phyloP scores from a whole-genome alignment of 1,140 invertebrate species.

The Chrysomallon squamiferum region DNA sequence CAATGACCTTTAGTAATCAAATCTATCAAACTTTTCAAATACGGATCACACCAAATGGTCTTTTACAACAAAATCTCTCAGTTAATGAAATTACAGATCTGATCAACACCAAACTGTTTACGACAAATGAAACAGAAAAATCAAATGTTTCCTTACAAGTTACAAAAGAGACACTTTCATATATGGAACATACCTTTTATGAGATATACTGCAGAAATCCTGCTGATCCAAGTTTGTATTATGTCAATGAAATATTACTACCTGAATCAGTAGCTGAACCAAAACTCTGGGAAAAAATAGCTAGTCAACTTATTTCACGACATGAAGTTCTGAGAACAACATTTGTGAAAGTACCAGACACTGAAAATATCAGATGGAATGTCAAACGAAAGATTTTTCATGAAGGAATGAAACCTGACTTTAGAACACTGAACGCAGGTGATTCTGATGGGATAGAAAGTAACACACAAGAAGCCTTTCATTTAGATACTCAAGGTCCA shows the following conservation, averaged over 20 bases:
- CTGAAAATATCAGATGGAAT: background rate
- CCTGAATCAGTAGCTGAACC: background rate
- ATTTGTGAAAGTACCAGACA: background rate
- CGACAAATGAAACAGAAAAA: too few relatives aligned
- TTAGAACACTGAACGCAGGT: background rate
- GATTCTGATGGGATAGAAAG: background rate
- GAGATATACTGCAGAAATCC: background rate
- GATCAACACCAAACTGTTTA: background rate
- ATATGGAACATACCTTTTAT: background rate
- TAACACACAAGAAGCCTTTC: constrained; percentile 15
- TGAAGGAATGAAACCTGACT: constrained; percentile 18
- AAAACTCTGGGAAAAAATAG: background rate
- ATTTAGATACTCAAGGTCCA: constrained; percentile 15
- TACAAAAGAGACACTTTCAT: background rate
- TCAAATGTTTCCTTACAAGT: background rate
- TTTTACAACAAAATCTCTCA: background rate
- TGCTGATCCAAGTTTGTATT: background rate
- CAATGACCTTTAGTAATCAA: constrained; percentile 7
- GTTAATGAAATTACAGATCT: background rate
- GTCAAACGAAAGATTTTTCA: background rate
- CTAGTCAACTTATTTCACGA: background rate
- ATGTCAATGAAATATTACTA: background rate
- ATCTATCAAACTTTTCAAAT: background rate
- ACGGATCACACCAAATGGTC: background rate
- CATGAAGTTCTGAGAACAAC: constrained; percentile 11